Evolutionary conservation across 1,140 invertebrate genomes (phyloP).

Genomic region (Pseudomyrmex cubaensis): DNA sequence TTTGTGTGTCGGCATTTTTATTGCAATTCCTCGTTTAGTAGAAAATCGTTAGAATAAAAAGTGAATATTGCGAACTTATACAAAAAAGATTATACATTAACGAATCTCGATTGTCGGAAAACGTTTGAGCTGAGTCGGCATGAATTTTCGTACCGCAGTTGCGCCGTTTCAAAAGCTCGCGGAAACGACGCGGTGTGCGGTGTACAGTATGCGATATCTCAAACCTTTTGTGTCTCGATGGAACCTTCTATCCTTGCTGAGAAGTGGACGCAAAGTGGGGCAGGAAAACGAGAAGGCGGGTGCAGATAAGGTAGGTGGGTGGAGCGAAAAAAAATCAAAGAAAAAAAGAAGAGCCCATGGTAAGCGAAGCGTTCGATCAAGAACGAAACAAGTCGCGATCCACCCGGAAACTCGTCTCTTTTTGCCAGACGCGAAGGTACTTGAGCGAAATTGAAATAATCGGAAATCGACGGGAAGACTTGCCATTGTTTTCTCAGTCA

Average conservation of each 20-base stretch:
- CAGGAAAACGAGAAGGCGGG: conserved; percentile 13
- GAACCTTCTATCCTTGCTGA: neutral
- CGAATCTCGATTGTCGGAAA: neutral
- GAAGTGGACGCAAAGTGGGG: neutral
- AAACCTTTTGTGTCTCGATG: conserved; percentile 35
- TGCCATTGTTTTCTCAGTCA: conserved; percentile 50
- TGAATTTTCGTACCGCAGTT: neutral
- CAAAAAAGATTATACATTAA: neutral
- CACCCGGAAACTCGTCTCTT: conserved; percentile 24
- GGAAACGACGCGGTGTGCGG: neutral
- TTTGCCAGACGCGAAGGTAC: conserved; percentile 65
- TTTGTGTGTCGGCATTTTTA: too few species aligned
- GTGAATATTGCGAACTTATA: neutral
- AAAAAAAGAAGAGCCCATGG: conserved; percentile 24
- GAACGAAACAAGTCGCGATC: conserved; percentile 52
- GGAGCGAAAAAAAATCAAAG: conserved; percentile 18
- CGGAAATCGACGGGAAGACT: conserved; percentile 63
- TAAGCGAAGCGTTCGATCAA: conserved; percentile 59
- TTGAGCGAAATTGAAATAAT: conserved; percentile 69
- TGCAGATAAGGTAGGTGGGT: conserved; percentile 24
- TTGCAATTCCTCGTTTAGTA: too few species aligned
- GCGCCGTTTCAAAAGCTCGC: neutral
- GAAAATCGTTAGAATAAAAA: neutral
- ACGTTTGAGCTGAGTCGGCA: conserved; percentile 24
- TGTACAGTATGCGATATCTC: conserved; percentile 4